Conservation (phyloP, 1,140 invertebrate species). For the Panagrolaimus sp. region DNA sequence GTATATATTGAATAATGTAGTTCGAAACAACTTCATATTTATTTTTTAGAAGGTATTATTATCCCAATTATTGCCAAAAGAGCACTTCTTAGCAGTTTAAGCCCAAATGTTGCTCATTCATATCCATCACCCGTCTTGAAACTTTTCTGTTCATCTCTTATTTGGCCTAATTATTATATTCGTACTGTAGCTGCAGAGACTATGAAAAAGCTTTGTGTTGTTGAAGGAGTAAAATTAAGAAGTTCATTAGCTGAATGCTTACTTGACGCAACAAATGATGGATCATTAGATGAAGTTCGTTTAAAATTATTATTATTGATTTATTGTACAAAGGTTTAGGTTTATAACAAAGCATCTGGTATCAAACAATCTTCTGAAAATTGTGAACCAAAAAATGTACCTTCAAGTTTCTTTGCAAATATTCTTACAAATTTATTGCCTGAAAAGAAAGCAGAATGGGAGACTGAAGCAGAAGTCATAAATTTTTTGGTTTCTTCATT, state of each 20-base stretch:
- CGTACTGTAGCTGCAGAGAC: neutral
- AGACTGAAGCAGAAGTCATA: neutral
- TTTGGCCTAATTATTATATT: neutral
- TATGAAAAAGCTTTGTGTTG: neutral
- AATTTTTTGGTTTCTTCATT: neutral
- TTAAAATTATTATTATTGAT: too few relatives aligned
- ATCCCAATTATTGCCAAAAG: constrained; percentile 1
- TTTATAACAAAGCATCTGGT: neutral
- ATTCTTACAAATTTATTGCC: neutral
- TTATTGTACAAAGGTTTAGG: too few relatives aligned
- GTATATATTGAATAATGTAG: neutral
- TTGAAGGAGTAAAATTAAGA: constrained; percentile 5
- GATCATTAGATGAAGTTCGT: neutral
- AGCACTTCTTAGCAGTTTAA: neutral
- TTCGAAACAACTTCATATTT: neutral
- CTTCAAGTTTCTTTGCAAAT: neutral
- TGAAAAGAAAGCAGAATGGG: constrained; percentile 4
- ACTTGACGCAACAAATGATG: neutral
- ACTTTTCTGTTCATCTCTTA: neutral
- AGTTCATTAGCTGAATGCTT: neutral
- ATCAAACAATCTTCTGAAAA: neutral
- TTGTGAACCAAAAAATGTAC: neutral
- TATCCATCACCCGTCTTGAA: neutral
- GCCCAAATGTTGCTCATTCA: neutral
- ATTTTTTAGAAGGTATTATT: neutral